Evolutionary conservation across 2,113 vertebrate species (phyloP), one percentile per base, ranked within the genome.

Genomic region (Rynchops niger): DNA sequence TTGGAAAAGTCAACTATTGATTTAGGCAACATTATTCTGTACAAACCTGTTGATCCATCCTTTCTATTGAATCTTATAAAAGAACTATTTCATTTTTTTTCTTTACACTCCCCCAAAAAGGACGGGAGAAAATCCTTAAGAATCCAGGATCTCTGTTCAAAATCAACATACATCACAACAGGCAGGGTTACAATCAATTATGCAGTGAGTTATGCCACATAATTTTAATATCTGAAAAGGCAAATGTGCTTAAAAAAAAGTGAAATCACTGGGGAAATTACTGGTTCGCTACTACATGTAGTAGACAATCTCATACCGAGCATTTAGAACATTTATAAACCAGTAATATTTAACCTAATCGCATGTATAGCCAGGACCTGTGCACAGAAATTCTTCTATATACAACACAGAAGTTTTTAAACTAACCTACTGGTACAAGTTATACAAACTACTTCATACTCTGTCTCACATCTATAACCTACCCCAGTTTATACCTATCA

Each of bases 181-280:
- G 15, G 19, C 30, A 69, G 22, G 9, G 15, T 40, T 77, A 85
- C 47, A 56, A 47, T 42, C 30, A 69, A 53, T 16, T 19, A 47
- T 2, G 11, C n/a, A n/a, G 21, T 27, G n/a, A 83, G 56, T 69
- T 58, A 43, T 9, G 42, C 5, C 62, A 52, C 0, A 0, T 34
- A 71, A 50, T 40, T 90, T 76, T 43, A 69, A 11, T 26, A 63
- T 4, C 38, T 79, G 32, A 76, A 94, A 67, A 16, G 4, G 42
- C 12, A 80, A n/a, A 59, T 6, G 9, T 45, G 27, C 67, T 77
- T 53, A 11, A 50, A 63, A 38, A 72, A 72, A 58, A 23, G 22
- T 40, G 15, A 58, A 50, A 49, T 50, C 40, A 49, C 23, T 49
- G 16, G 14, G 82, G 22, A 87, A 74, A 2, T 21, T 5, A 43